These are phyloP conservation scores for Naso thynnoides DNA, from an alignment of 2,797 vertebrate species.

Conservation along the genomic window DNA sequence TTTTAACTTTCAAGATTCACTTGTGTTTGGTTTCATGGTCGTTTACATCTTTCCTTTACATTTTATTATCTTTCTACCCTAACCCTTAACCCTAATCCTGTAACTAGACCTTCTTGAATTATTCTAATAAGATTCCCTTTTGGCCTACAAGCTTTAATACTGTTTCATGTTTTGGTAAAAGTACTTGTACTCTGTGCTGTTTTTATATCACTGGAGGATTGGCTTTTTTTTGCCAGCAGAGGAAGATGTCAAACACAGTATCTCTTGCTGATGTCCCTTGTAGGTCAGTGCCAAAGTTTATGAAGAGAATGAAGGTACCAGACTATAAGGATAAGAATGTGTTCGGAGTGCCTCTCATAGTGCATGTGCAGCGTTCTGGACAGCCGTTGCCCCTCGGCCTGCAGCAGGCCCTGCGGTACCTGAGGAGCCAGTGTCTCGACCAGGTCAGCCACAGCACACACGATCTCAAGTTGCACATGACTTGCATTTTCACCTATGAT, in stretches of 20 bases:
- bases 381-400: constrained; percentile 96
- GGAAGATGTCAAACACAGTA: neutral
- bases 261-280: constrained; percentile 36
- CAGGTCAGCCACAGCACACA: constrained; percentile 85
- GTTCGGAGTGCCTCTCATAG: constrained; percentile 95
- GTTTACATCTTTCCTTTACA: neutral
- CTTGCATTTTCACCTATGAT: constrained; percentile 24
- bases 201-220: neutral
- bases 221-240: neutral
- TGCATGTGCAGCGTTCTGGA: constrained; percentile 95
- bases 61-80: too few relatives aligned
- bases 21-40: neutral
- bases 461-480: constrained; percentile 17
- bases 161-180: neutral
- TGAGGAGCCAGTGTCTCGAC: constrained; percentile 95
- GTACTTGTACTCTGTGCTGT: neutral
- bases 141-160: neutral
- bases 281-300: constrained; percentile 99
- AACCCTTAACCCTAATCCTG: too few relatives aligned
- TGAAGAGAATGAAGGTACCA: constrained; percentile 98
- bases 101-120: neutral
- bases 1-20: neutral
- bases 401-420: constrained; percentile 94
- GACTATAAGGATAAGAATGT: constrained; percentile 98
- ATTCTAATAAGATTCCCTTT: neutral